These are phyloP conservation scores for Eupithecia pulchellata DNA, from an alignment of 2,888 invertebrate species.

Conservation along the genomic window DNA sequence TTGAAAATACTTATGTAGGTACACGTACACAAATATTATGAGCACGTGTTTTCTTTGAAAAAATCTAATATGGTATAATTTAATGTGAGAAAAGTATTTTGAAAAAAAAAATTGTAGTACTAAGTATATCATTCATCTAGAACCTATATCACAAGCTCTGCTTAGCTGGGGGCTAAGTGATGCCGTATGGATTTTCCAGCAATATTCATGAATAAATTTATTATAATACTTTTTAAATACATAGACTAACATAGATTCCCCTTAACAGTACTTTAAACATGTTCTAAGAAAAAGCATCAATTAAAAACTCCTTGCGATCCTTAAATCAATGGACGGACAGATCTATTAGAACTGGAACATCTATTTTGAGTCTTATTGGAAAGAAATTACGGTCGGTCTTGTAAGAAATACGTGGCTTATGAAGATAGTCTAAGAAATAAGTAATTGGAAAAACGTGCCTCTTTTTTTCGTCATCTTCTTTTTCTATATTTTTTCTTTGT, in stretches of 20 bases:
- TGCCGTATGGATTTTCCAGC: too few relatives aligned
- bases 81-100: too few relatives aligned
- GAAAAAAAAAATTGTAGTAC: too few relatives aligned
- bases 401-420: neutral
- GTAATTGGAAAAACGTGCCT: constrained; percentile 22
- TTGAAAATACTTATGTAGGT: too few relatives aligned
- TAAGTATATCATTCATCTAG: too few relatives aligned
- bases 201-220: too few relatives aligned
- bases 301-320: constrained; percentile 62
- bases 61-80: too few relatives aligned
- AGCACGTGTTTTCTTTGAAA: too few relatives aligned
- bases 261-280: constrained; percentile 55
- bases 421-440: constrained; percentile 23
- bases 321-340: constrained; percentile 36
- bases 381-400: constrained; percentile 15
- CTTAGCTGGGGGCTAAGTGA: too few relatives aligned
- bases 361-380: constrained; percentile 11
- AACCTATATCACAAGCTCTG: too few relatives aligned
- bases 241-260: neutral
- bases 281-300: constrained; percentile 73
- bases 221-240: too few relatives aligned
- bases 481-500: constrained; percentile 4
- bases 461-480: constrained; percentile 10
- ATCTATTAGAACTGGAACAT: constrained; percentile 29
- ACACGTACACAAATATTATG: too few relatives aligned